These are phyloP conservation scores for Hypomecis atomaria DNA, from an alignment of 2,888 invertebrate species.

Conservation along the genomic window DNA sequence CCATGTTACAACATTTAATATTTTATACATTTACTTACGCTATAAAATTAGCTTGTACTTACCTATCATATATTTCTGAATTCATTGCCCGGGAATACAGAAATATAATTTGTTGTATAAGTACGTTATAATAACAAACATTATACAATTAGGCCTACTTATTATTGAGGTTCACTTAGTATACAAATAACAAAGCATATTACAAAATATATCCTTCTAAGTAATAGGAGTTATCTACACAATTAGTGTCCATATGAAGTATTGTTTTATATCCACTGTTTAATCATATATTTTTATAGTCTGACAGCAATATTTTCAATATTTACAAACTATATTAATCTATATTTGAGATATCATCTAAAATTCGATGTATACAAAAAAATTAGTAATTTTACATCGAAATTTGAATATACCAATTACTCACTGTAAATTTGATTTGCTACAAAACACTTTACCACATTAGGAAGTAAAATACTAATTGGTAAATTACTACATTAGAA, in stretches of 20 bases:
- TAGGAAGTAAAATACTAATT: not conserved
- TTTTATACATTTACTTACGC: conserved; percentile 32
- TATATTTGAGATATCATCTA: not conserved
- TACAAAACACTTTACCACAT: not conserved
- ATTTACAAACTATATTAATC: conserved; percentile 34
- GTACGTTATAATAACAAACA: conserved; percentile 12
- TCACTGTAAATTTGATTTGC: not conserved
- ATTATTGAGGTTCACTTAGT: conserved; percentile 55
- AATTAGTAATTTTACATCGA: not conserved
- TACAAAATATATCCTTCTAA: conserved; percentile 12
- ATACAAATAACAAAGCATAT: conserved; percentile 13
- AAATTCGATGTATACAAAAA: conserved; percentile 19
- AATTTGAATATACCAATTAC: not conserved
- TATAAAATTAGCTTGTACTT: not conserved
- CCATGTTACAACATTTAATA: conserved; percentile 48
- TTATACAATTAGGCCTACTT: conserved; percentile 37
- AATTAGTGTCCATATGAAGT: not conserved
- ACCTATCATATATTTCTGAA: conserved; percentile 63
- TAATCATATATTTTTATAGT: conserved; percentile 52
- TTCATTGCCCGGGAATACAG: conserved; percentile 79
- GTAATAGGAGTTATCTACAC: not conserved
- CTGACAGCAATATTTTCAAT: conserved; percentile 54
- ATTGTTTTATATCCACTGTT: not conserved
- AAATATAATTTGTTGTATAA: conserved; percentile 52
- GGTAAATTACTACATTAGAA: not conserved